Percentiles rank a stretch among this genome's conserved stretches.
These are phyloP conservation scores for Botia almorhae DNA, from an alignment of 2,797 vertebrate genomes.

Conservation along the genomic window DNA sequence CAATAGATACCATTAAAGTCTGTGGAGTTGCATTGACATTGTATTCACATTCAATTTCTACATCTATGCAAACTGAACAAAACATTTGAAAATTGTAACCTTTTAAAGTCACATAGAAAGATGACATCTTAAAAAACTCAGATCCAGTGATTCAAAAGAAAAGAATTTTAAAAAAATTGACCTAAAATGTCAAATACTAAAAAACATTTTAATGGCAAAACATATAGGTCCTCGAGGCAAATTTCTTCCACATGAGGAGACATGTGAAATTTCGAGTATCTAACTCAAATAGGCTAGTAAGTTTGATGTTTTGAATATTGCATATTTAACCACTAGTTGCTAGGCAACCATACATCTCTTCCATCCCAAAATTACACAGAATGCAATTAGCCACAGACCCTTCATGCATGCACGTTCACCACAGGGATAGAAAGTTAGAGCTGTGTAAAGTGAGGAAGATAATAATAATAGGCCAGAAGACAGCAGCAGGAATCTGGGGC, in stretches of 20 bases:
- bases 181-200: conserved; percentile 12
- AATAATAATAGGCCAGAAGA: background rate
- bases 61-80: background rate
- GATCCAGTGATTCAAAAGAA: background rate
- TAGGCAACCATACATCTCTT: conserved; percentile 44
- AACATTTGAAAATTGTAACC: background rate
- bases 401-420: conserved; percentile 28
- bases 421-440: conserved; percentile 6
- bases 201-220: conserved; percentile 5
- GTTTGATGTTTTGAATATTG: conserved; percentile 34
- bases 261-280: conserved; percentile 4
- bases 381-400: conserved; percentile 31
- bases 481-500: background rate
- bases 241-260: conserved; percentile 17
- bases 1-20: too few species aligned
- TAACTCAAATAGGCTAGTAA: conserved; percentile 17
- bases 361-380: conserved; percentile 33
- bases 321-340: conserved; percentile 38
- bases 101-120: background rate
- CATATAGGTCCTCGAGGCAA: conserved; percentile 23
- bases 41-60: background rate
- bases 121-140: conserved; percentile 3
- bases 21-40: background rate
- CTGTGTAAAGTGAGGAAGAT: background rate
- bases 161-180: background rate